Evolutionary conservation across 2,113 vertebrate genomes (phyloP), one percentile per base, ranked within the genome.

Genomic region (Chaenocephalus aceratus): DNA sequence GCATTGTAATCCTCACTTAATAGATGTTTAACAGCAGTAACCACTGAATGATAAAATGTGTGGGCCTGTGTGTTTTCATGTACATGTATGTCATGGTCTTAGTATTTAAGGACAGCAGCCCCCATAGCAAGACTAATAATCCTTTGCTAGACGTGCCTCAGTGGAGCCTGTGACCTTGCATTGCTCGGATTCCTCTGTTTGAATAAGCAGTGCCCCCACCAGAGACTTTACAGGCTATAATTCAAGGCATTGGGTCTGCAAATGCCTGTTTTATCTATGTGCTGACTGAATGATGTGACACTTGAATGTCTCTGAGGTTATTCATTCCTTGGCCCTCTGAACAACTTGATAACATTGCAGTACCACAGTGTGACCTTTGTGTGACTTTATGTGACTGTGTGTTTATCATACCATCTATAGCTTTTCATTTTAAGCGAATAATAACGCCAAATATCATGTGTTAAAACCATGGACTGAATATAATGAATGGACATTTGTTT

Each of bases 111-210:
- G 76, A 61, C 88, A 83, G 77, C 75, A 44, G 14, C 69, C 82
- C 73, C 80, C 75, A 76, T 30, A 77, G 80, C 57, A 51, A 82
- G 75, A 83, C 89, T 78, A 87, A 87, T 92, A 92, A 87, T 89
- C 80, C 65, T 73, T 30, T 52, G 59, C 83, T 83, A 71, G 85
- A 86, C 77, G n/a, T 87, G 77, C 78, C 76, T 90, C 79, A 23
- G 83, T 86, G 79, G 58, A 85, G 86, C 67, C 82, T 65, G 79
- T 90, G 88, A 92, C 90, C 91, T 91, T 79, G 84, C 92, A 94
- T 94, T 93, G 88, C 84, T 93, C 15, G 15, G 85, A 94, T 94
- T 93, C 92, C 88, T 91, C 34, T 84, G 73, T 85, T 84, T 86
- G 79, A 91, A 86, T 79, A 83, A 88, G 85, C 59, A 21, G 73